These are phyloP conservation scores for Trissolcus brochymenae DNA, from an alignment of 2,888 invertebrate genomes.

Conservation along the genomic window DNA sequence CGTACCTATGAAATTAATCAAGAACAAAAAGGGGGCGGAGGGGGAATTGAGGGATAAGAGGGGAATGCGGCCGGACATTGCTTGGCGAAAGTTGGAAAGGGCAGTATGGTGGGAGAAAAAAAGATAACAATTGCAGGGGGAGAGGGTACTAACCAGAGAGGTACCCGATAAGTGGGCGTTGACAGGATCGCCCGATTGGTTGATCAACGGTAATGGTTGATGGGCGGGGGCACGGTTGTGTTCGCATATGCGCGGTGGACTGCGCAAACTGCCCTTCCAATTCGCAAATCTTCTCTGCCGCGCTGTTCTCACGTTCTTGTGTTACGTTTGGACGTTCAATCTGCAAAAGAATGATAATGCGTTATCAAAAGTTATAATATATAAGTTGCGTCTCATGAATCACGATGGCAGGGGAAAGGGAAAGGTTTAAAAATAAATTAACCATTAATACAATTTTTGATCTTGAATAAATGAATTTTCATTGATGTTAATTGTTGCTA, in stretches of 20 bases:
- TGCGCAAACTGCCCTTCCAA: slow-evolving; percentile 68
- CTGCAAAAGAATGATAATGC: slow-evolving; percentile 33
- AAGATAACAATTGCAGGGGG: slow-evolving; percentile 23
- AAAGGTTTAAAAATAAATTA: too few species aligned
- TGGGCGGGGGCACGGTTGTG: slow-evolving; percentile 71
- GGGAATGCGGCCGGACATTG: slow-evolving; percentile 45
- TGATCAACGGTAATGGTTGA: slow-evolving; percentile 74
- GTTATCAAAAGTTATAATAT: slow-evolving; percentile 45
- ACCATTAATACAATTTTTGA: too few species aligned
- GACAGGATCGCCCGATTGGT: slow-evolving; percentile 72
- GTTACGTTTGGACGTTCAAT: slow-evolving; percentile 8
- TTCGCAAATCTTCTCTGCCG: slow-evolving; percentile 49
- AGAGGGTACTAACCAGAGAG: slow-evolving; percentile 32
- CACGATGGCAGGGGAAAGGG: too few species aligned
- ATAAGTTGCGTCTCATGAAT: slow-evolving; percentile 9
- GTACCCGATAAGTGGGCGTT: slow-evolving; percentile 69
- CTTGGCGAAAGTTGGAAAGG: slow-evolving; percentile 38
- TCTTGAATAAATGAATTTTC: too few species aligned
- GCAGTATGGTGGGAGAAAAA: slow-evolving; percentile 24
- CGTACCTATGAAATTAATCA: slow-evolving; percentile 30
- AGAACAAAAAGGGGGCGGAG: slow-evolving; percentile 26
- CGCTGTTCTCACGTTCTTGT: slow-evolving; percentile 20
- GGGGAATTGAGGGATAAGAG: slow-evolving; percentile 40
- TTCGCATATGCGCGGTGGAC: slow-evolving; percentile 68
- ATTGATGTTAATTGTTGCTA: too few species aligned